Conservation (phyloP, 2,797 vertebrate species). For the Nasua narica region DNA sequence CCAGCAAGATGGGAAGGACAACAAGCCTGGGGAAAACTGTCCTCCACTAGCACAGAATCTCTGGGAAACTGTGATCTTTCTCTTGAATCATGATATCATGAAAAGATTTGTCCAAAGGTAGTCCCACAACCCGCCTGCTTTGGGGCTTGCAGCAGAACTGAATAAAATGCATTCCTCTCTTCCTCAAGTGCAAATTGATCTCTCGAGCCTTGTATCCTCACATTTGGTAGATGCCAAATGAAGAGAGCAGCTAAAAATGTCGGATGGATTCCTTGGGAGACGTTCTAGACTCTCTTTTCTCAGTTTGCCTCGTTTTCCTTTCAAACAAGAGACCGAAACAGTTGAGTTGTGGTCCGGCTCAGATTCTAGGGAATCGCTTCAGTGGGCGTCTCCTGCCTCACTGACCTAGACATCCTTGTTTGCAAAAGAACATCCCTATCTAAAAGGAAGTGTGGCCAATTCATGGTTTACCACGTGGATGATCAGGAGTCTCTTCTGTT, state of each 20-base stretch:
- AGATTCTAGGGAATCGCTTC: not conserved
- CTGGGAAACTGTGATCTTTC: not conserved
- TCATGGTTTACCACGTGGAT: not conserved
- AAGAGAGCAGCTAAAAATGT: not conserved
- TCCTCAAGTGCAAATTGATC: not conserved
- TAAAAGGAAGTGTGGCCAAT: not conserved
- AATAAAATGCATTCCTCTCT: not conserved
- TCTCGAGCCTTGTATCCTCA: not conserved
- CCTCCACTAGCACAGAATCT: not conserved
- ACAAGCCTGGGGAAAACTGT: not conserved
- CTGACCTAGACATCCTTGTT: not conserved
- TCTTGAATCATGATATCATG: not conserved
- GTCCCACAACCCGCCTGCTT: not conserved
- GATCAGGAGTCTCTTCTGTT: not conserved
- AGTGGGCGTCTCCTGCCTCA: not conserved
- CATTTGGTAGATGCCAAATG: not conserved
- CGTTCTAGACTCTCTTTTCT: not conserved
- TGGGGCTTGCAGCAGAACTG: not conserved
- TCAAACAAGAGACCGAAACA: not conserved
- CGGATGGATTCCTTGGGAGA: not conserved
- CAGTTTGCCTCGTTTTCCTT: not conserved
- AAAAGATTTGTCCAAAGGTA: not conserved
- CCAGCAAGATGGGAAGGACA: not conserved
- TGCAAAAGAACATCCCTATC: not conserved
- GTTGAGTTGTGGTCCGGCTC: not conserved